Conservation (phyloP, 2,888 invertebrate genomes). For the Lysandra bellargus region DNA sequence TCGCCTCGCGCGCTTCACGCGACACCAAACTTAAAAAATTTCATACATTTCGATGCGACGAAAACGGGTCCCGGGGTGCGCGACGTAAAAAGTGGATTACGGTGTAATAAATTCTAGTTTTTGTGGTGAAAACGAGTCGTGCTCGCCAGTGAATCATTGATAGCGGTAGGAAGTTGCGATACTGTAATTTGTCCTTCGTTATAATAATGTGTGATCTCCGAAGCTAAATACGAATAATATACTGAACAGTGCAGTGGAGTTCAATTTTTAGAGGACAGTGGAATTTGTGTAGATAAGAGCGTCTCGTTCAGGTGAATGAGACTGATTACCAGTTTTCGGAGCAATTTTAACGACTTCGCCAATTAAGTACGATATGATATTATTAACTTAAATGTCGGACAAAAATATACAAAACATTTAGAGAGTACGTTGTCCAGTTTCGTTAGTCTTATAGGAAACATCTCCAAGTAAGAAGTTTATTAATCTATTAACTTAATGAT, state of each 20-base stretch:
- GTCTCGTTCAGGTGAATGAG: background rate
- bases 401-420: background rate
- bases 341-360: background rate
- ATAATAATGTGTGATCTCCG: slow-evolving; percentile 38
- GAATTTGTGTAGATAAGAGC: slow-evolving; percentile 14
- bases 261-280: background rate
- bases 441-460: background rate
- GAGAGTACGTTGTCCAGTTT: too few relatives aligned
- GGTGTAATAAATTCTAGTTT: slow-evolving; percentile 38
- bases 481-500: slow-evolving; percentile 4
- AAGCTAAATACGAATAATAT: slow-evolving; percentile 32
- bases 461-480: background rate
- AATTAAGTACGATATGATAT: background rate
- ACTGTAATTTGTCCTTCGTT: slow-evolving; percentile 45
- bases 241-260: background rate
- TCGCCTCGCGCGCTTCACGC: slow-evolving; percentile 44
- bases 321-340: background rate
- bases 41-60: slow-evolving; percentile 32
- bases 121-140: slow-evolving; percentile 37
- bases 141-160: slow-evolving; percentile 57
- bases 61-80: slow-evolving; percentile 27
- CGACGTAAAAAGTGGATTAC: slow-evolving; percentile 32
- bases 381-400: background rate
- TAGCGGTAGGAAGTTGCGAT: slow-evolving; percentile 56
- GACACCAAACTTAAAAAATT: slow-evolving; percentile 36